phyloP scores from a whole-genome alignment of 2,113 vertebrate species.

The Pionites leucogaster region DNA sequence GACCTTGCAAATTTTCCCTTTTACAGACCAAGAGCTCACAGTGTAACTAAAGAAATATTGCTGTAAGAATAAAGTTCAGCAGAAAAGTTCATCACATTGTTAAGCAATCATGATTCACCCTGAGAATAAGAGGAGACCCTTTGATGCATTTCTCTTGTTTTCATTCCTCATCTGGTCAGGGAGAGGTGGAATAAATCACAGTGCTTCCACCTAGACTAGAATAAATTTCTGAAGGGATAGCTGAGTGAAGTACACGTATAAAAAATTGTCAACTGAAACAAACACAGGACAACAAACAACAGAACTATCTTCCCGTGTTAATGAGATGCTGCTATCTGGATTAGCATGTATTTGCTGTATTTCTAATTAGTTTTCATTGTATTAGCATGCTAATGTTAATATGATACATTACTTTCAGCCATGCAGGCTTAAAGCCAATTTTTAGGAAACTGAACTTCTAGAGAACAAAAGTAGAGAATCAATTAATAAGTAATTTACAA shows the following conservation, averaged over 20 bases:
- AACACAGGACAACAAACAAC: slow-evolving; percentile 21
- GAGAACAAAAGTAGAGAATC: slow-evolving; percentile 56
- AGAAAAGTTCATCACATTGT: not conserved
- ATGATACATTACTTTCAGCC: slow-evolving; percentile 54
- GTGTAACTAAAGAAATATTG: not conserved
- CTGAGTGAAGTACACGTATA: not conserved
- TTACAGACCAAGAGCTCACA: not conserved
- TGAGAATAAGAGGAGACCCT: not conserved
- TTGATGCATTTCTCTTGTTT: slow-evolving; percentile 36
- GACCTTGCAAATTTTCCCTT: not conserved
- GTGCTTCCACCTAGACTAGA: not conserved
- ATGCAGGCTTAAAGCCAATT: slow-evolving; percentile 43
- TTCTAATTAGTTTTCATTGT: slow-evolving; percentile 62
- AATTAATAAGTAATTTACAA: slow-evolving; percentile 70
- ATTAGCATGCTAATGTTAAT: slow-evolving; percentile 59
- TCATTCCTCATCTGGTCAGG: not conserved
- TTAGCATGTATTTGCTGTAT: slow-evolving; percentile 50
- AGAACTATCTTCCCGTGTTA: slow-evolving; percentile 18
- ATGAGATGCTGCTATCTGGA: slow-evolving; percentile 31
- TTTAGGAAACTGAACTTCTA: slow-evolving; percentile 59
- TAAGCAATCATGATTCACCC: not conserved
- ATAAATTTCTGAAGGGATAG: slow-evolving; percentile 26
- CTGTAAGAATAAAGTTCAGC: not conserved
- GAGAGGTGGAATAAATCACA: slow-evolving; percentile 45
- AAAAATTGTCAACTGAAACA: slow-evolving; percentile 32